phyloP scores from a whole-genome alignment of 2,113 vertebrate genomes.

The Platysternon megacephalum region DNA sequence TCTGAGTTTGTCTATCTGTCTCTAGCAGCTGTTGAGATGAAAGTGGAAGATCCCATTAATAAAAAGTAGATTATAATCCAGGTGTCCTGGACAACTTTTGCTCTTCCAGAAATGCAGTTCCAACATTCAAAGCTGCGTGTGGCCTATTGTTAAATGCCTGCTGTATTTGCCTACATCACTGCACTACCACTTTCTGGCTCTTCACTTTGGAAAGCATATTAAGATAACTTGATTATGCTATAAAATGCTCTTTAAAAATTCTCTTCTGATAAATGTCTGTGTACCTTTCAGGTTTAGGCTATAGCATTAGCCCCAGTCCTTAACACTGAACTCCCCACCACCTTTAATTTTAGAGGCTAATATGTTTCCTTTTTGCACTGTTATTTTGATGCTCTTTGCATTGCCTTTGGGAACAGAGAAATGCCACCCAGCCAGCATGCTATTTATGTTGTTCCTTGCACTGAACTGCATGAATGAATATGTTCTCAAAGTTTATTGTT shows the following conservation, averaged over 20 bases:
- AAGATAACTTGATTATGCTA: not conserved
- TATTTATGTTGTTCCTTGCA: conserved; percentile 36
- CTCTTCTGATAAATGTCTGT: not conserved
- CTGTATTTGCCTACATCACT: not conserved
- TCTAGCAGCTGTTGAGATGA: not conserved
- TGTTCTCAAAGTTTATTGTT: conserved; percentile 45
- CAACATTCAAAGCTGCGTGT: not conserved
- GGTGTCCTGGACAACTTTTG: not conserved
- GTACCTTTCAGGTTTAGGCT: not conserved
- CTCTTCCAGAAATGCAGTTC: not conserved
- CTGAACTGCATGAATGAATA: not conserved
- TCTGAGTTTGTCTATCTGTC: not conserved
- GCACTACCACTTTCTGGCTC: not conserved
- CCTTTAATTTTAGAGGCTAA: not conserved
- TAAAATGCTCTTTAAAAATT: not conserved
- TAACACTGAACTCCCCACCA: not conserved
- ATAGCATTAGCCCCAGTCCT: not conserved
- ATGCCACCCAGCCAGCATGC: not conserved
- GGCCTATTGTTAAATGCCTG: not conserved
- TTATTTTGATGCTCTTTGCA: not conserved
- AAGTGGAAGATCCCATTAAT: not conserved
- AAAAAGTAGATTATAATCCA: not conserved
- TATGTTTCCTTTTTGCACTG: conserved; percentile 3
- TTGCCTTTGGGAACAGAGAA: conserved; percentile 49
- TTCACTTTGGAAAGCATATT: not conserved